Conservation (phyloP, 2,888 invertebrate species). For the Drosophila engyochracea region DNA sequence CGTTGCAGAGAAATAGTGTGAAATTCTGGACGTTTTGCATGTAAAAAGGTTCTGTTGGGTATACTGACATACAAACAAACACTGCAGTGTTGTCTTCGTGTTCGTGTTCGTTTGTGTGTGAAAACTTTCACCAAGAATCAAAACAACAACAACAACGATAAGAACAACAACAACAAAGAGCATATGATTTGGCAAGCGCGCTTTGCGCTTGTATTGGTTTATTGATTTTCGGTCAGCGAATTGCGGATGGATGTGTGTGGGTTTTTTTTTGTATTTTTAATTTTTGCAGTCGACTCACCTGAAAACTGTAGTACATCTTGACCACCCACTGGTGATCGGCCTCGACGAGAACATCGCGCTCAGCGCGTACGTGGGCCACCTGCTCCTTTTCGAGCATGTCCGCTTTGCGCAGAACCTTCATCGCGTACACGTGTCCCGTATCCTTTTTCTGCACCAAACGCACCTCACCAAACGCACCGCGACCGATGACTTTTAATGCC, state of each 20-base stretch:
- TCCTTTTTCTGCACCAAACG: constrained; percentile 99
- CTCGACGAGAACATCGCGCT: constrained; percentile 98
- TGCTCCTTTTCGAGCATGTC: constrained; percentile 99
- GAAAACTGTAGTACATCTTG: constrained; percentile 99
- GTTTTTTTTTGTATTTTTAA: not conserved
- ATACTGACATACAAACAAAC: constrained; percentile 12
- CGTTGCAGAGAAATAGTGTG: not conserved
- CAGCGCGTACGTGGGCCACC: constrained; percentile 98
- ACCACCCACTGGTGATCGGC: constrained; percentile 99
- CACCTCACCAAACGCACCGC: constrained; percentile 97
- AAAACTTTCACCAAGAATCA: constrained; percentile 77
- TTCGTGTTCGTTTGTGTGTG: constrained; percentile 8
- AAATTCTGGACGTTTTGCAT: constrained; percentile 12
- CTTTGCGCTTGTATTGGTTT: constrained; percentile 76
- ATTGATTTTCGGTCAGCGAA: constrained; percentile 67
- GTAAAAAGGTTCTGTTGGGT: constrained; percentile 15
- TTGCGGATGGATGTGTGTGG: constrained; percentile 1
- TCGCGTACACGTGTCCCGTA: constrained; percentile 99
- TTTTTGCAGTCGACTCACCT: constrained; percentile 83
- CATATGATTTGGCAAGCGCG: constrained; percentile 75
- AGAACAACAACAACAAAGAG: constrained; percentile 47
- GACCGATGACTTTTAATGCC: constrained; percentile 97
- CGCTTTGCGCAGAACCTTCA: constrained; percentile 99
- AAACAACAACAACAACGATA: constrained; percentile 42
- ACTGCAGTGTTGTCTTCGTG: not conserved